Conservation (phyloP, 2,888 invertebrate genomes). For the Chrysotoxum bicinctum region DNA sequence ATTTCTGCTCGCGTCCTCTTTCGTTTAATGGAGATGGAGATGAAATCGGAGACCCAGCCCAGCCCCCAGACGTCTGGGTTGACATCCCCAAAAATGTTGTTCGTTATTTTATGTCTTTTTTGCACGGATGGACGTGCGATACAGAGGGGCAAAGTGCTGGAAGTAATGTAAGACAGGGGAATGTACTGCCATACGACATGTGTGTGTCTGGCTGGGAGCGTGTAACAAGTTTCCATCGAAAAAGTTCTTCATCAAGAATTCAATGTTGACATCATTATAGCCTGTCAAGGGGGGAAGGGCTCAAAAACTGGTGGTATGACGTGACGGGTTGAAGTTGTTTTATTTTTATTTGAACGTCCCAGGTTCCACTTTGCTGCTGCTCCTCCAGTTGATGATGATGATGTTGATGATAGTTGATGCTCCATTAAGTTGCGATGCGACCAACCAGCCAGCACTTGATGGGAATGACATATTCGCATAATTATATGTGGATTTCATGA, state of each 20-base stretch:
- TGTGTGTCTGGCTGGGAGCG: constrained; percentile 24
- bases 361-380: constrained; percentile 6
- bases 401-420: constrained; percentile 72
- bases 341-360: constrained; percentile 49
- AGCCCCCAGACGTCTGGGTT: constrained; percentile 49
- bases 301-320: not conserved
- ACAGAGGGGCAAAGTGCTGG: not conserved
- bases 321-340: constrained; percentile 37
- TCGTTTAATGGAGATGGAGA: not conserved
- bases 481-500: constrained; percentile 66
- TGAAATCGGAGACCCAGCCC: constrained; percentile 19
- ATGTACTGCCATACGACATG: constrained; percentile 4
- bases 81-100: constrained; percentile 52
- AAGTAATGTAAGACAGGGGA: constrained; percentile 34
- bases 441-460: constrained; percentile 70
- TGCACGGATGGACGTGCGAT: no score
- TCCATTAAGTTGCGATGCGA: constrained; percentile 71
- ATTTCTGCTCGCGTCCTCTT: constrained; percentile 40
- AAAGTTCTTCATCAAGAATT: constrained; percentile 69
- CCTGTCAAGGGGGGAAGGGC: constrained; percentile 12
- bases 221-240: constrained; percentile 57
- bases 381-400: constrained; percentile 34
- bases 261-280: constrained; percentile 70
- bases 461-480: constrained; percentile 71
- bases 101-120: constrained; percentile 35